These are phyloP conservation scores for Notothenia rossii DNA, from an alignment of 2,113 vertebrate species.

Conservation along the genomic window DNA sequence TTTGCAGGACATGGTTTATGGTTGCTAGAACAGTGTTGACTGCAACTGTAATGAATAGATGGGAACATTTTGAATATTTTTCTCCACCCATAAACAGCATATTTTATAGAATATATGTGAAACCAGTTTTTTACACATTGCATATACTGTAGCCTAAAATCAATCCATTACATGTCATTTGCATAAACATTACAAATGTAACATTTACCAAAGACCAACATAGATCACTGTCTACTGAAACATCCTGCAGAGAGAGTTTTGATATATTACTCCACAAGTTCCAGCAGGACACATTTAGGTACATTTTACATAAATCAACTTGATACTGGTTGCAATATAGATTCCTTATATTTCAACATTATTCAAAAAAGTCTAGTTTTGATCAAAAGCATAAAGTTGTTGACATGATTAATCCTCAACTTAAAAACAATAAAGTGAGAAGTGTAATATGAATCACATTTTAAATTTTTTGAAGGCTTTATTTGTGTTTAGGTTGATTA, in stretches of 20 bases:
- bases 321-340: not conserved
- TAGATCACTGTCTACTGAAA: constrained; percentile 9
- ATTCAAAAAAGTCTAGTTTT: not conserved
- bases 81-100: not conserved
- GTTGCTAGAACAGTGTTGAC: not conserved
- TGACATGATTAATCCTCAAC: not conserved
- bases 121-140: not conserved
- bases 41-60: not conserved
- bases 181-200: constrained; percentile 12
- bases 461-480: constrained; percentile 2
- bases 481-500: constrained; percentile 14
- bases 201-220: constrained; percentile 1
- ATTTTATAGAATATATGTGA: not conserved
- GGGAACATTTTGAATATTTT: not conserved
- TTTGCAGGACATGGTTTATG: not conserved
- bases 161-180: not conserved
- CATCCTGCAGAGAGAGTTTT: not conserved
- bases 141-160: not conserved
- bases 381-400: not conserved
- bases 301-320: not conserved
- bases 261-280: not conserved
- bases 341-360: not conserved
- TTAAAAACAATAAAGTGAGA: not conserved
- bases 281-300: not conserved
- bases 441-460: not conserved